Base-by-base conservation (phyloP, 35 echinoderm and acorn worm genomes). In the Apostichopus parvimensis region DNA sequence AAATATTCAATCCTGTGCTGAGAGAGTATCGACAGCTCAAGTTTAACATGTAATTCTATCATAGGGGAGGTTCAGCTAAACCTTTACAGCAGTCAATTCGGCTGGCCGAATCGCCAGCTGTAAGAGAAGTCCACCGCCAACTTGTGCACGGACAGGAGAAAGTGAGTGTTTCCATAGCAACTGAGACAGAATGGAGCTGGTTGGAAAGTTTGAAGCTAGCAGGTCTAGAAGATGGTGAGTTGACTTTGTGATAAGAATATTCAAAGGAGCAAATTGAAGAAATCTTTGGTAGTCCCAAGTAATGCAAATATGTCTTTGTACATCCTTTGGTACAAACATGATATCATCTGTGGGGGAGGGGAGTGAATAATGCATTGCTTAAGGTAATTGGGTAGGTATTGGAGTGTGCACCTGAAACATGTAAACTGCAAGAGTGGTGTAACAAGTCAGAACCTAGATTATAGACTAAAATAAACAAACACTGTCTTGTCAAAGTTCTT, bases 151-250 rank as follows among this genome's bases (percentile, higher is more conserved):
- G 97, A 12, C 71, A 78, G 22, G 97, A 99, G 61, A 86, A 83
- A 53, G 89, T 99, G 9, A 79, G 56, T 8, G 76, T 99, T 23
- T 99, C 97, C 73, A 95, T 95, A 57, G 93, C 93, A 72, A 99
- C 97, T 76, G 97, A 99, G 90, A 99, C 97, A 77, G 97, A 99
- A 58, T 99, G 97, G 97, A 99, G 97, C 87, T 99, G 97, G 97
- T 60, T 98, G 24, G 95, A 99, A 83, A 99, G 93, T 83, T 53
- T 96, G 25, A 91, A 66, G 78, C 60, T 98, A 2, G 93, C 90
- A 23, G 94, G 97, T 22, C 26, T 79, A 78, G 94, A 92, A 73
- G 91, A 92, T 82, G 91, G 86, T 64, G 56, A 75, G 71, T 75
- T 22, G 0, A 20, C 12, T 18, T 9, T 61, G 58, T 61, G 7